These are phyloP conservation scores for Hypotaenidia philippensis DNA, from an alignment of 2,797 vertebrate species.

Conservation along the genomic window DNA sequence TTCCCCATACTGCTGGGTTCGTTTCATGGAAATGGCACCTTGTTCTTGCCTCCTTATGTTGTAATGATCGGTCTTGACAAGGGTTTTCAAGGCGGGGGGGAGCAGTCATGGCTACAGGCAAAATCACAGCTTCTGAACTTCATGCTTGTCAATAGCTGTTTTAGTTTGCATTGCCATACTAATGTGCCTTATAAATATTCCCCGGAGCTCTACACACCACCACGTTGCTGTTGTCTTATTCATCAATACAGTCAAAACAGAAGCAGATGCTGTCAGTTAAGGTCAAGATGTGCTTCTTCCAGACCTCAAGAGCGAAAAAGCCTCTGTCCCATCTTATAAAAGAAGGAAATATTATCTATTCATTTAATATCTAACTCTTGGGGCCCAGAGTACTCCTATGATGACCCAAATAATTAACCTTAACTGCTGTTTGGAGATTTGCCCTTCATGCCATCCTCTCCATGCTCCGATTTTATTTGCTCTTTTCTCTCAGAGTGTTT, in stretches of 20 bases:
- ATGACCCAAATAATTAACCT: not conserved
- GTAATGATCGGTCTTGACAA: conserved; percentile 68
- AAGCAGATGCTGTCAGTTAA: conserved; percentile 64
- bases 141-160: conserved; percentile 75
- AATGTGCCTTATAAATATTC: conserved; percentile 69
- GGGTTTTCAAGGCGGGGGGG: conserved; percentile 59
- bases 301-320: not conserved
- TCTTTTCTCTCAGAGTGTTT: not conserved
- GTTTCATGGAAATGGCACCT: conserved; percentile 29
- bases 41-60: conserved; percentile 30
- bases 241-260: conserved; percentile 58
- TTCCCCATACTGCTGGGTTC: not conserved
- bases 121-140: conserved; percentile 73
- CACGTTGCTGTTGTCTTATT: conserved; percentile 36
- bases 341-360: not conserved
- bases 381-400: not conserved
- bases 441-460: not conserved
- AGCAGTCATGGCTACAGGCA: conserved; percentile 67
- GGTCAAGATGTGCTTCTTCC: conserved; percentile 4
- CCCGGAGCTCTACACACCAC: conserved; percentile 30
- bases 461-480: not conserved
- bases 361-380: not conserved
- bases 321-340: not conserved
- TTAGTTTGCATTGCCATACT: conserved; percentile 36
- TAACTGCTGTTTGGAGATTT: not conserved